Evolutionary conservation across 2,113 vertebrate genomes (phyloP).

Genomic region (Callipepla californica): DNA sequence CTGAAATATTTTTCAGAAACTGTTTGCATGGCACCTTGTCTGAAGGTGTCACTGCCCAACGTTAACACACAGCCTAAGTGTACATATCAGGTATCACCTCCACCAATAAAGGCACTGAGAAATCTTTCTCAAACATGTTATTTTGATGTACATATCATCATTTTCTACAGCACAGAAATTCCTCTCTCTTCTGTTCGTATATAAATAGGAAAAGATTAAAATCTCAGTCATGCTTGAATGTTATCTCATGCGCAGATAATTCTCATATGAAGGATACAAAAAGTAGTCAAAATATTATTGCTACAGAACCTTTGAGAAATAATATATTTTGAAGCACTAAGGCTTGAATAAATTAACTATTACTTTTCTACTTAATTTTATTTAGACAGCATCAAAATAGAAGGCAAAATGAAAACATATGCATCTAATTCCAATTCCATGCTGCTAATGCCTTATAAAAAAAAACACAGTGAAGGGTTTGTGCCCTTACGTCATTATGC

Average conservation of each 20-base stretch:
- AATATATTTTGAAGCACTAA: background rate
- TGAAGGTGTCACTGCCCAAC: background rate
- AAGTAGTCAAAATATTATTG: background rate
- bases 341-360: background rate
- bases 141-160: background rate
- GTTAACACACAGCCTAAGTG: background rate
- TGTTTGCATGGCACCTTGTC: background rate
- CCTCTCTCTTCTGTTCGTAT: background rate
- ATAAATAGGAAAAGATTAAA: background rate
- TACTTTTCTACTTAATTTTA: background rate
- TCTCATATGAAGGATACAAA: background rate
- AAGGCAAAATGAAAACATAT: background rate
- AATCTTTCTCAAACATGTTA: background rate
- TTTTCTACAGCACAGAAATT: background rate
- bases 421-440: background rate
- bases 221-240: background rate
- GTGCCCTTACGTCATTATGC: background rate
- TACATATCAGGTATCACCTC: background rate
- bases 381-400: background rate
- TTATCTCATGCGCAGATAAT: background rate
- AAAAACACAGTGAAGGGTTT: too few species aligned
- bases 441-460: background rate
- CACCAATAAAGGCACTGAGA: background rate
- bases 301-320: background rate
- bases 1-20: background rate